Conservation (phyloP, 2,113 vertebrate genomes). For the Notothenia coriiceps region DNA sequence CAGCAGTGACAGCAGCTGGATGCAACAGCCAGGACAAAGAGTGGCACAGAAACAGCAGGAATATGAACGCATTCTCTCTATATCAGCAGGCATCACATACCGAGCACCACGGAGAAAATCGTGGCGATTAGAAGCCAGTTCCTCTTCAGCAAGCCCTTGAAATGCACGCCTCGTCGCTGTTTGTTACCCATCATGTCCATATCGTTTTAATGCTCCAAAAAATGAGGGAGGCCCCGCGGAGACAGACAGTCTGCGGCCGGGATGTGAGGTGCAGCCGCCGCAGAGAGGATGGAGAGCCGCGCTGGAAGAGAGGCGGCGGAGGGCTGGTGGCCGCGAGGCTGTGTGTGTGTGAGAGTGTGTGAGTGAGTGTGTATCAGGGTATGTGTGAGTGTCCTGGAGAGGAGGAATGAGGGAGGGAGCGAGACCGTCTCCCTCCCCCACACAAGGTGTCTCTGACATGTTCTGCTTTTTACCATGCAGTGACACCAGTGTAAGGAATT, state of each 20-base stretch:
- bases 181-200: slow-evolving; percentile 86
- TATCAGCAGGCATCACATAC: slow-evolving; percentile 82
- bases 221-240: background rate
- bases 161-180: slow-evolving; percentile 78
- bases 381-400: background rate
- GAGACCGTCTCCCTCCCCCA: slow-evolving; percentile 39
- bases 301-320: slow-evolving; percentile 59
- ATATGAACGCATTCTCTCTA: slow-evolving; percentile 4
- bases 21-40: slow-evolving; percentile 5
- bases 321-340: slow-evolving; percentile 50
- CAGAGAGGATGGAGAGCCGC: slow-evolving; percentile 24
- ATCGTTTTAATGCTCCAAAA: slow-evolving; percentile 22
- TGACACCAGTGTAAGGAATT: background rate
- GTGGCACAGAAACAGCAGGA: slow-evolving; percentile 6
- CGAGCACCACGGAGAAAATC: slow-evolving; percentile 88
- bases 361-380: slow-evolving; percentile 5
- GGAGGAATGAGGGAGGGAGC: background rate
- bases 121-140: slow-evolving; percentile 94
- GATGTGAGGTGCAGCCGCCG: slow-evolving; percentile 49
- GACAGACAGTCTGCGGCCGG: slow-evolving; percentile 32
- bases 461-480: slow-evolving; percentile 18
- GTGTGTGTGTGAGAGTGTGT: slow-evolving; percentile 7
- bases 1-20: background rate
- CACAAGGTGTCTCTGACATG: slow-evolving; percentile 54
- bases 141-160: slow-evolving; percentile 85